Base-by-base conservation (phyloP, 2,888 invertebrate species). In the Ligdia adustata region DNA sequence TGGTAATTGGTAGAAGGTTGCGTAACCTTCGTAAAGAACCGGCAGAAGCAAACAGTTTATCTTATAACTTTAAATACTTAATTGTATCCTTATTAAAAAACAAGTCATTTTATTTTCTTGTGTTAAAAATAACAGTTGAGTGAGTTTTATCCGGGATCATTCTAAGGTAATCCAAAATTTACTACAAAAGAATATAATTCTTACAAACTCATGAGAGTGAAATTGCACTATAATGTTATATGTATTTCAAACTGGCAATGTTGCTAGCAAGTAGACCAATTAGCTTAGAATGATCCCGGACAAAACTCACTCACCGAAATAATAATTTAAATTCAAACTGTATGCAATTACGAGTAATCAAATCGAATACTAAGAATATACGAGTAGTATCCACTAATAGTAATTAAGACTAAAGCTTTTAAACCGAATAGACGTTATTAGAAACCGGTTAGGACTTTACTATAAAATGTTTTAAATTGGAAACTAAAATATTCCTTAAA, bases 331-430 rank as follows among this genome's bases (percentile, higher is more conserved):
- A 47, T 47, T 38, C 27, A 49, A 39, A 35, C 13, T 14, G 16
- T 28, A 41, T 35, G 44, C 50, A 65, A 60, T 64, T 52, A 55
- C 43, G 41, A 29, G 52, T 49, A 60, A 64, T 63, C 52, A 62
- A 60, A 59, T 37, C 51, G 34, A 54, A 55, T 53, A 53, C 56
- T 49, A 42, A 64, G 62, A 66, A 69, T 65, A 68, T 60, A n/a
- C n/a, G n/a, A n/a, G n/a, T n/a, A 65, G 63, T 62, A 65, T 57
- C 68, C 72, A 62, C 69, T 65, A 67, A 70, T 75, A 60, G 67
- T 76, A 79, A 81, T 82, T 78, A 79, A 79, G 64, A 66, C 67
- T 55, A 62, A 38, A 69, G 76, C 79, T 72, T 73, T 81, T 75
- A 79, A 69, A 72, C 66, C 66, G 52, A 57, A 71, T 74, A 63